Conservation (phyloP, 2,797 vertebrate genomes). For the Acropternis orthonyx region DNA sequence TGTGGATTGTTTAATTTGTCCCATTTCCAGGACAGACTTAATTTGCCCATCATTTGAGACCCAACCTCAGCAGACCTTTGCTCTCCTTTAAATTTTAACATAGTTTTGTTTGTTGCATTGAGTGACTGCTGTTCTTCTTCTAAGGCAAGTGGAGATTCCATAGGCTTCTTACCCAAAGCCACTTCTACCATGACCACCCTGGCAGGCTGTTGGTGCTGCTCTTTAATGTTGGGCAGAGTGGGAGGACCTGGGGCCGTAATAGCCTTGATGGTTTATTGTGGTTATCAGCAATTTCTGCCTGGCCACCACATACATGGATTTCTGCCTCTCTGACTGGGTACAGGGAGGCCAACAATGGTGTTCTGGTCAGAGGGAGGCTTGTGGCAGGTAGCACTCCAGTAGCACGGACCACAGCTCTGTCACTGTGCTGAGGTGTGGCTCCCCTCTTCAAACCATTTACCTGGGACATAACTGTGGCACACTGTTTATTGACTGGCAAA, state of each 20-base stretch:
- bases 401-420: fast-evolving
- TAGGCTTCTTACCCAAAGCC: background rate
- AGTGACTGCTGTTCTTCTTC: background rate
- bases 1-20: background rate
- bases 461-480: fast-evolving
- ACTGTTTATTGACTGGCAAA: background rate
- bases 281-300: background rate
- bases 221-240: fast-evolving
- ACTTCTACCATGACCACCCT: fast-evolving
- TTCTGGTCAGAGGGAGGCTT: background rate
- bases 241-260: background rate
- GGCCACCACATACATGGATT: too few relatives aligned
- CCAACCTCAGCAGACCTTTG: too few relatives aligned
- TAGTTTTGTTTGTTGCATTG: background rate
- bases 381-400: background rate
- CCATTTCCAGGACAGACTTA: background rate
- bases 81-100: background rate
- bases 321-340: background rate
- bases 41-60: background rate
- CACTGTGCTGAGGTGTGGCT: background rate
- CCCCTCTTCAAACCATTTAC: background rate
- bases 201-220: background rate
- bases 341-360: fast-evolving
- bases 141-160: background rate
- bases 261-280: fast-evolving